Conservation (phyloP, 2,888 invertebrate species). For the Glyphotaelius pellucidus region DNA sequence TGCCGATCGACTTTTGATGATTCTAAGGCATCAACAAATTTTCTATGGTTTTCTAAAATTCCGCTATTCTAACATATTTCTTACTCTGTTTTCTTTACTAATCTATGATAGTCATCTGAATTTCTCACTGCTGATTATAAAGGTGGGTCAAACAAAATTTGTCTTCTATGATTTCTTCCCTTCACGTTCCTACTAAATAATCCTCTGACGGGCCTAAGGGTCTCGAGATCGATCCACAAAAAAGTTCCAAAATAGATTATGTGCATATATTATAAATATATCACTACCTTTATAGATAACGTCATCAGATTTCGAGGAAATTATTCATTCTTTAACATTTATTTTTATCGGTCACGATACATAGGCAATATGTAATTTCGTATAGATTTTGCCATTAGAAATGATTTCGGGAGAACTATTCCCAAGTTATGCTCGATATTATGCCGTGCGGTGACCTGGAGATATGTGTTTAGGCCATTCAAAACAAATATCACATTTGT, state of each 20-base stretch:
- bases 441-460: neutral
- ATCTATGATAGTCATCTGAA: neutral
- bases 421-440: neutral
- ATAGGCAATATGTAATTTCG: neutral
- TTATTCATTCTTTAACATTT: neutral
- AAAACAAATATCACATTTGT: slow-evolving; percentile 13
- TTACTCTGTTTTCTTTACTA: too few relatives aligned
- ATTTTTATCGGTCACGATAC: neutral
- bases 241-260: neutral
- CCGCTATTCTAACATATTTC: too few relatives aligned
- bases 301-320: neutral
- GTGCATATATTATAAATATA: neutral
- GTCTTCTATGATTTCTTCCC: neutral
- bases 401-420: neutral
- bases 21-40: too few relatives aligned
- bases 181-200: neutral
- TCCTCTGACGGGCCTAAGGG: neutral
- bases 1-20: too few relatives aligned
- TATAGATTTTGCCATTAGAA: neutral
- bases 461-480: neutral
- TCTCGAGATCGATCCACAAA: neutral
- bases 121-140: neutral
- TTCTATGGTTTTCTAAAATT: too few relatives aligned
- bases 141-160: neutral
- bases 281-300: neutral